Conservation (phyloP, 2,797 vertebrate species). For the Lerista edwardsae region DNA sequence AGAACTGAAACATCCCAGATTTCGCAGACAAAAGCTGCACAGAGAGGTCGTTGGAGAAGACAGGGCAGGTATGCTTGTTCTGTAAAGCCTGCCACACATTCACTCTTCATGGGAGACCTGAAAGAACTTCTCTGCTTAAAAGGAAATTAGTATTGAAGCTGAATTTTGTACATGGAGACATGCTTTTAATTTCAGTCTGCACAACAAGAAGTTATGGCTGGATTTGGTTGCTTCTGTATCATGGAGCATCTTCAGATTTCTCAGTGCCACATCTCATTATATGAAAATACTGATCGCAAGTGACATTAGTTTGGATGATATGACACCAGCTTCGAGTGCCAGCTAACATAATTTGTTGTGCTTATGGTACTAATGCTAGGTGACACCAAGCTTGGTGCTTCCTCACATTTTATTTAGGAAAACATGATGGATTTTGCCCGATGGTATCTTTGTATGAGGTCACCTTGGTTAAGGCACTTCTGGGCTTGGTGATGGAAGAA, state of each 20-base stretch:
- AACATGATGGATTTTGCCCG: neutral
- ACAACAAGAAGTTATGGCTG: neutral
- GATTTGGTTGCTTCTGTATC: neutral
- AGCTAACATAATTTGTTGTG: neutral
- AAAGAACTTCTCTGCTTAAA: too few relatives aligned
- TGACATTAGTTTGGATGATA: neutral
- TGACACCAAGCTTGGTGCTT: neutral
- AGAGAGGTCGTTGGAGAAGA: too few relatives aligned
- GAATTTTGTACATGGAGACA: neutral
- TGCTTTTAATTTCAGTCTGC: neutral
- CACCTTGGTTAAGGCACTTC: neutral
- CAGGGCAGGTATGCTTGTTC: too few relatives aligned
- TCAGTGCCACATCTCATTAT: neutral
- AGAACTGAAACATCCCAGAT: too few relatives aligned
- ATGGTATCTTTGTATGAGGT: neutral
- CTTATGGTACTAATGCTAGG: neutral
- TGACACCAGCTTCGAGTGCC: neutral
- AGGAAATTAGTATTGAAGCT: too few relatives aligned
- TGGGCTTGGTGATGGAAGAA: neutral
- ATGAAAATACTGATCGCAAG: neutral
- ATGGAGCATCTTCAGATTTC: neutral
- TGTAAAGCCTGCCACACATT: too few relatives aligned
- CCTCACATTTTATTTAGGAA: neutral
- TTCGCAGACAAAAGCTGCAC: too few relatives aligned
- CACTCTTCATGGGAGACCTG: too few relatives aligned